Conservation (phyloP, 2,888 invertebrate species). For the Lasioglossum malachurum region DNA sequence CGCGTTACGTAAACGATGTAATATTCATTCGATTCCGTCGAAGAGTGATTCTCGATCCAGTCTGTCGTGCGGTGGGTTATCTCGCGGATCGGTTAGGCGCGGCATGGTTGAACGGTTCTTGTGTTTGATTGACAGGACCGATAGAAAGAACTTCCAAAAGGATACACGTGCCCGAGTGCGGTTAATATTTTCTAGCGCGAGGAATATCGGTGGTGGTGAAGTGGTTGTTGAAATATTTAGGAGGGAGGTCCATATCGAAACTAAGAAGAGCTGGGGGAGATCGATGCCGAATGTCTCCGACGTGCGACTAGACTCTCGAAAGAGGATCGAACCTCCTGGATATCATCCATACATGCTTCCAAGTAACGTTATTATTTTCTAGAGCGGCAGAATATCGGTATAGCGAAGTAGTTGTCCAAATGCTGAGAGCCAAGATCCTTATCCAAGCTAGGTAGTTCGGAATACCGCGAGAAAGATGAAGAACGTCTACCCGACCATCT, state of each 20-base stretch:
- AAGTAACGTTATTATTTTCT: too few relatives aligned
- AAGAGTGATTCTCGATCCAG: conserved; percentile 31
- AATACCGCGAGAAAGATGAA: conserved; percentile 69
- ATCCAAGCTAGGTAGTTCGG: too few relatives aligned
- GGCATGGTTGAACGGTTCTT: background rate
- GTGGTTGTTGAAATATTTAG: background rate
- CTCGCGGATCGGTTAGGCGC: background rate
- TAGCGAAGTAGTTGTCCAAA: background rate
- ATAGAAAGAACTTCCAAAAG: background rate
- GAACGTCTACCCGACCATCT: conserved; percentile 71
- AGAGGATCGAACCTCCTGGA: background rate
- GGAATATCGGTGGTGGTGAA: background rate
- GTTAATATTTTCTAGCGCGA: background rate
- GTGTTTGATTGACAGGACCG: background rate
- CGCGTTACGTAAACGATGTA: conserved; percentile 61
- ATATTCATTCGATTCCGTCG: conserved; percentile 39
- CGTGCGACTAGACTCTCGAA: background rate
- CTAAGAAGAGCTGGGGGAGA: background rate
- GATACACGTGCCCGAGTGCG: background rate
- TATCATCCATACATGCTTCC: background rate
- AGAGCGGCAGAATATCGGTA: too few relatives aligned
- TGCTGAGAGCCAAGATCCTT: background rate
- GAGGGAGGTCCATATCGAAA: background rate
- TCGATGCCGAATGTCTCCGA: background rate
- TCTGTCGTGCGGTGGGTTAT: conserved; percentile 4